Evolutionary conservation across 37 sponge, comb jelly and placozoan species (phyloP).

Genomic region (Halichondria panicea): DNA sequence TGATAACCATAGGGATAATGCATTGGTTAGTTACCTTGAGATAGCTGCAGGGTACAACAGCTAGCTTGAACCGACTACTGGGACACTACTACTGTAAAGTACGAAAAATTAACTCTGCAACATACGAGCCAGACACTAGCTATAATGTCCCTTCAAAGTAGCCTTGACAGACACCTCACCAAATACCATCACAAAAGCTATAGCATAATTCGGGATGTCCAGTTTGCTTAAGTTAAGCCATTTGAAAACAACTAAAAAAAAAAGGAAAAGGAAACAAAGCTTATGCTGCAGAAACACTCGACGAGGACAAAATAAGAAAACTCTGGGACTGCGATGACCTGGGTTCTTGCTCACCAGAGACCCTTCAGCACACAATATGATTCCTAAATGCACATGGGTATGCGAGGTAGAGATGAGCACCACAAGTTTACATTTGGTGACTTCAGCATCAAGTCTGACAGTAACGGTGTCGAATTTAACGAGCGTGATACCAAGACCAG

Average conservation of each 20-base stretch:
- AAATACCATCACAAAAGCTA: not conserved
- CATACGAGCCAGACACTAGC: conserved; percentile 16
- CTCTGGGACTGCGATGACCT: not conserved
- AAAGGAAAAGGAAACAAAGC: conserved; percentile 19
- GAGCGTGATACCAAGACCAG: conserved; percentile 4
- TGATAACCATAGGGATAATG: too few species aligned
- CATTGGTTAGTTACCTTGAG: too few species aligned
- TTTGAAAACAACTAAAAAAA: not conserved
- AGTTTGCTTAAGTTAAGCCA: not conserved
- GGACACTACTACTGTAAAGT: conserved; percentile 3
- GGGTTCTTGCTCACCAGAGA: not conserved
- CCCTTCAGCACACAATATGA: conserved; percentile 6
- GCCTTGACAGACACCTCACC: conserved; percentile 9
- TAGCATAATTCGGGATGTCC: conserved; percentile 1
- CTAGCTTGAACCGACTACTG: not conserved
- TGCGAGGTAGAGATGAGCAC: conserved; percentile 5
- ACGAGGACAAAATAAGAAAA: not conserved
- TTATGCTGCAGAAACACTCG: conserved; percentile 6
- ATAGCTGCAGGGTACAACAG: too few species aligned
- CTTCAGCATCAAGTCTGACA: not conserved
- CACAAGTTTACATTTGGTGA: conserved; percentile 6
- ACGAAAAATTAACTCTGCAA: not conserved
- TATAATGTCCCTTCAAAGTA: conserved; percentile 1
- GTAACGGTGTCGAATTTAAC: conserved; percentile 5
- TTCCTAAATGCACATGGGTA: conserved; percentile 19